Percentiles rank a stretch among this genome's conserved stretches.
phyloP scores from a whole-genome alignment of 2,888 invertebrate species.

The Protophormia terraenovae region DNA sequence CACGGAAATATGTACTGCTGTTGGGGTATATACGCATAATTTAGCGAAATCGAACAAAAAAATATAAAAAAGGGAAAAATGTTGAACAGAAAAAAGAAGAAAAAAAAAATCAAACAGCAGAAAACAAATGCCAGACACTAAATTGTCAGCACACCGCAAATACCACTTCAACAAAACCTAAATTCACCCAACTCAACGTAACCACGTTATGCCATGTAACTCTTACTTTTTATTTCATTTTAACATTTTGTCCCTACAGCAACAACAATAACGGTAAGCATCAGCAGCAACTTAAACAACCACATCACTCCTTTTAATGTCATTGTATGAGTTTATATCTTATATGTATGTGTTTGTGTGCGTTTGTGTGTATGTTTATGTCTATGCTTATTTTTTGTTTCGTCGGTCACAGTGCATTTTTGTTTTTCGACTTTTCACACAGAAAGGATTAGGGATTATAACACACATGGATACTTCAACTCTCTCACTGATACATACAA shows the following conservation, averaged over 20 bases:
- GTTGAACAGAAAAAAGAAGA: neutral
- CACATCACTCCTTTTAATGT: slow-evolving; percentile 32
- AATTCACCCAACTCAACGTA: slow-evolving; percentile 55
- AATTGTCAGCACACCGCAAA: slow-evolving; percentile 65
- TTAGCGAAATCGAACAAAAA: slow-evolving; percentile 39
- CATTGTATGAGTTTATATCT: neutral
- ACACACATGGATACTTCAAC: neutral
- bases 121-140: slow-evolving; percentile 65
- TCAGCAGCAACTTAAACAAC: slow-evolving; percentile 23
- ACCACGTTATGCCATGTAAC: slow-evolving; percentile 59
- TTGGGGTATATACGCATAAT: slow-evolving; percentile 53
- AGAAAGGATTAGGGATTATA: slow-evolving; percentile 62
- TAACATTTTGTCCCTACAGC: slow-evolving; percentile 21
- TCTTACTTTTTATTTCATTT: slow-evolving; percentile 52
- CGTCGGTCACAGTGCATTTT: slow-evolving; percentile 53
- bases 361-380: neutral
- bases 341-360: neutral
- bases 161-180: slow-evolving; percentile 64
- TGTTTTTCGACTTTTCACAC: slow-evolving; percentile 58
- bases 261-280: neutral
- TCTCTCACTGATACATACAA: neutral
- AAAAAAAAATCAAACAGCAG: slow-evolving; percentile 41
- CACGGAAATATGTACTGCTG: slow-evolving; percentile 32
- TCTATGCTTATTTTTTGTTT: slow-evolving; percentile 2
- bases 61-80: neutral